A percentile compares a stretch with the other conserved stretches of the same genome.
These are phyloP conservation scores for Linepithema humile DNA, from an alignment of 1,140 invertebrate species.

Conservation along the genomic window DNA sequence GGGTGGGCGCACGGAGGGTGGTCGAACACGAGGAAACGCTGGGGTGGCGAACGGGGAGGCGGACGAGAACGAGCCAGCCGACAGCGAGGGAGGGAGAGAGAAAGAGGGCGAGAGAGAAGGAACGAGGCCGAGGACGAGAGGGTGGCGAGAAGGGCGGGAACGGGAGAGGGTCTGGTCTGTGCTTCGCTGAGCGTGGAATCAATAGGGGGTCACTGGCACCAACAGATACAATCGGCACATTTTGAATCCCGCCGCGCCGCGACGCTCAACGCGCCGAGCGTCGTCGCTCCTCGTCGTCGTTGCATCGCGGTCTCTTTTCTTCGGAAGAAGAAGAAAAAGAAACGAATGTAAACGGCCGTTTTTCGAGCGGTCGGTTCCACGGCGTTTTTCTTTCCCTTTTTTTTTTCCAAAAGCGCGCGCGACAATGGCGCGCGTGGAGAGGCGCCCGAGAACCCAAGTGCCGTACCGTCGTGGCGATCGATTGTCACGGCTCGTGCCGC, in stretches of 20 bases:
- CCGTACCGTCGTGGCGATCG: slow-evolving; percentile 8
- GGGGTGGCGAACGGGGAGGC: slow-evolving; percentile 5
- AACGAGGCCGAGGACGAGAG: slow-evolving; percentile 5
- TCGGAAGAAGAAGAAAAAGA: neutral
- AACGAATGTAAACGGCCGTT: neutral
- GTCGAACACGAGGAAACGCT: neutral
- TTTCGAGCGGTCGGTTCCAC: neutral
- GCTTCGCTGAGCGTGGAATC: slow-evolving; percentile 81
- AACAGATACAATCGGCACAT: slow-evolving; percentile 83
- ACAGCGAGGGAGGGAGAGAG: neutral
- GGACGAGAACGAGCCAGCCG: neutral
- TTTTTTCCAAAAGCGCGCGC: neutral
- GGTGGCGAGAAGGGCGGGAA: slow-evolving; percentile 26
- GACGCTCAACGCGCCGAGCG: slow-evolving; percentile 21
- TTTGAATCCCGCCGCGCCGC: slow-evolving; percentile 70
- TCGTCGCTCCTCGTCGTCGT: slow-evolving; percentile 2
- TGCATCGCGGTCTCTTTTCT: neutral
- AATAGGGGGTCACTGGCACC: slow-evolving; percentile 84
- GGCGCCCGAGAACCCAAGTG: neutral
- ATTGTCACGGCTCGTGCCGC: slow-evolving; percentile 17
- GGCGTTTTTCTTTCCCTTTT: neutral
- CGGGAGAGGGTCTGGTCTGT: slow-evolving; percentile 74
- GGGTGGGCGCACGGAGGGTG: slow-evolving; percentile 28
- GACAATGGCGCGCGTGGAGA: neutral
- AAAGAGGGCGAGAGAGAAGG: neutral